Evolutionary conservation across 2,797 vertebrate genomes (phyloP), one percentile per base, ranked within the genome.

Genomic region (Hyperoplus immaculatus): DNA sequence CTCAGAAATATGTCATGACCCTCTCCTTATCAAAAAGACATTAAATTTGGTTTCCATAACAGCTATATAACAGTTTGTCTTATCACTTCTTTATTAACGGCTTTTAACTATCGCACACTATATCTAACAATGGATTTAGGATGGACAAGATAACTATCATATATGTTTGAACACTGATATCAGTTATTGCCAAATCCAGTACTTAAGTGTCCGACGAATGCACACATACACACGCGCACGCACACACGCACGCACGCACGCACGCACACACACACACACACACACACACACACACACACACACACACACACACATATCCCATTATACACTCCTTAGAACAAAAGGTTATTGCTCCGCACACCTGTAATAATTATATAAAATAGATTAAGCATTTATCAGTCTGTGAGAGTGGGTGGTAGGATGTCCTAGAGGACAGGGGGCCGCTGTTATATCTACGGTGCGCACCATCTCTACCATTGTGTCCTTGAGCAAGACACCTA

Each of bases 61-160:
- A 90, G 82, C 79, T 65, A 77, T 47, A 46, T 12, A 86, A 86
- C 77, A 84, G 80, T 68, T 75, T 56, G 39, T 78, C 84, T 88
- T 91, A 92, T 92, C 88, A 3, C 49, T 0, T 70, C 68, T 82
- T 89, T 86, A 93, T 92, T 93, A 92, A 90, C 89, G 51, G 74
- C 77, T 58, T 53, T 29, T 18, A 51, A 58, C 80, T 85, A 82
- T 90, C 81, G 29, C 77, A 1, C 46, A 5, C 62, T 77, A 87
- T 88, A 87, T 89, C 86, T 18, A 74, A 71, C 70, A 72, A 84
- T 81, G 81, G 46, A 72, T 78, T 77, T 57, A 63, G 63, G 77
- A 86, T 84, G 55, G 1, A n/a, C 42, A 3, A 4, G 72, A 90
- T 84, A 80, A 65, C 14, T 4, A 77, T 78, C 71, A 14, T 50